Conservation (phyloP, 2,113 vertebrate genomes). For the Pelusios castaneus region DNA sequence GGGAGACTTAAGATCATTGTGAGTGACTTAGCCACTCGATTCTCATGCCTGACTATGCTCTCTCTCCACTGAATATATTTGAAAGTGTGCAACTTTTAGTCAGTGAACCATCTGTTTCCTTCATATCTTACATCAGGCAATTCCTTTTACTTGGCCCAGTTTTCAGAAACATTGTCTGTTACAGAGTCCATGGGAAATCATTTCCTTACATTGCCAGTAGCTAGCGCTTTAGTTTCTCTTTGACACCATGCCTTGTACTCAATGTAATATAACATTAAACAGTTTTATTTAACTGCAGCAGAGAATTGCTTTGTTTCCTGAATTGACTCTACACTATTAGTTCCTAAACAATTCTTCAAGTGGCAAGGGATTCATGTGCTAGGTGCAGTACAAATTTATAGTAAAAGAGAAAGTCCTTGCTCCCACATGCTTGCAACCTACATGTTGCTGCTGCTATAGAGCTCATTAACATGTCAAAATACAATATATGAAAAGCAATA, state of each 20-base stretch:
- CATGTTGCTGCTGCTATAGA: neutral
- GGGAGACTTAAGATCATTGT: slow-evolving; percentile 17
- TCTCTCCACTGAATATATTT: neutral
- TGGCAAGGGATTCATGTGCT: neutral
- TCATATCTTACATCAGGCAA: neutral
- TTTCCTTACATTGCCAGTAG: slow-evolving; percentile 18
- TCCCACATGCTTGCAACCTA: neutral
- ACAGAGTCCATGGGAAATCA: neutral
- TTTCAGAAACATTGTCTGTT: neutral
- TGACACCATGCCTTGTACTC: neutral
- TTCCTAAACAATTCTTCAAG: neutral
- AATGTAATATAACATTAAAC: neutral
- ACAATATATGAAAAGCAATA: neutral
- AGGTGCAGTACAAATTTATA: neutral
- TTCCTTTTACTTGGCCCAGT: slow-evolving; percentile 9
- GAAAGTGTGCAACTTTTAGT: slow-evolving; percentile 23
- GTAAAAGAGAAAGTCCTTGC: neutral
- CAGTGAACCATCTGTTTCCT: slow-evolving; percentile 33
- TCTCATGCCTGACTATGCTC: neutral
- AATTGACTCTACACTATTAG: neutral
- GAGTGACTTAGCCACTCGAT: neutral
- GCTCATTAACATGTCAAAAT: neutral
- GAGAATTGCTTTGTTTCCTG: neutral
- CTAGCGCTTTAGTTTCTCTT: neutral
- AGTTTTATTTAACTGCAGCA: neutral